Evolutionary conservation across 2,797 vertebrate species (phyloP).

Genomic region (Hydrophis major): DNA sequence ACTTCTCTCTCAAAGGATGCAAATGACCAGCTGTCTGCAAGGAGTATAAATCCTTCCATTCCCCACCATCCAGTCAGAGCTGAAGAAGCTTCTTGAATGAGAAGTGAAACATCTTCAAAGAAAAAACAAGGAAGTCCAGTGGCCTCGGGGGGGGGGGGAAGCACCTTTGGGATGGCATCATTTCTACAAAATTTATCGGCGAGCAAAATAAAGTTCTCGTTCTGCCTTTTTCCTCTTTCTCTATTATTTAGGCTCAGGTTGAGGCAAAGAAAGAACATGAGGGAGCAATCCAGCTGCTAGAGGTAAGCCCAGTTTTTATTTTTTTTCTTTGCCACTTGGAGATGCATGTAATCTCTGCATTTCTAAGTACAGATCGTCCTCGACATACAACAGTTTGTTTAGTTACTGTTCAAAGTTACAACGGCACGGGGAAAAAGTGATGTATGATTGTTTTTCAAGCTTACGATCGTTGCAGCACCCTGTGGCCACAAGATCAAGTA

Average conservation of each 20-base stretch:
- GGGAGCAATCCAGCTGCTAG: constrained; percentile 95
- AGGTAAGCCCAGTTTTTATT: constrained; percentile 77
- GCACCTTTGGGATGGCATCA: too few relatives aligned
- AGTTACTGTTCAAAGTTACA: not conserved
- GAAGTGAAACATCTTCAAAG: too few relatives aligned
- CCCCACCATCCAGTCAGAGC: too few relatives aligned
- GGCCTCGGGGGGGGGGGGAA: too few relatives aligned
- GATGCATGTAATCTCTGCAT: not conserved
- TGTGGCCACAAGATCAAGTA: too few relatives aligned
- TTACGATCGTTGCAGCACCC: not conserved
- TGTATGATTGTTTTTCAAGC: not conserved
- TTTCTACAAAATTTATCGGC: not conserved
- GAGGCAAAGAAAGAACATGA: constrained; percentile 98
- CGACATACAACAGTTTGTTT: not conserved
- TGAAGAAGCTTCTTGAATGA: too few relatives aligned
- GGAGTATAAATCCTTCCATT: too few relatives aligned
- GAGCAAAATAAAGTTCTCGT: not conserved
- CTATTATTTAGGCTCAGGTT: constrained; percentile 89
- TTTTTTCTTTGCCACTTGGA: too few relatives aligned
- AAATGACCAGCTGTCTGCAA: too few relatives aligned
- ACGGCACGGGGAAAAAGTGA: not conserved
- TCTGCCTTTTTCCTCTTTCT: not conserved
- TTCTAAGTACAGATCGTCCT: not conserved
- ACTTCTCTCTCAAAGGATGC: too few relatives aligned
- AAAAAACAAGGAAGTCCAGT: too few relatives aligned